phyloP scores from a whole-genome alignment of 2,113 vertebrate species.

The Amblyopsis rosae region DNA sequence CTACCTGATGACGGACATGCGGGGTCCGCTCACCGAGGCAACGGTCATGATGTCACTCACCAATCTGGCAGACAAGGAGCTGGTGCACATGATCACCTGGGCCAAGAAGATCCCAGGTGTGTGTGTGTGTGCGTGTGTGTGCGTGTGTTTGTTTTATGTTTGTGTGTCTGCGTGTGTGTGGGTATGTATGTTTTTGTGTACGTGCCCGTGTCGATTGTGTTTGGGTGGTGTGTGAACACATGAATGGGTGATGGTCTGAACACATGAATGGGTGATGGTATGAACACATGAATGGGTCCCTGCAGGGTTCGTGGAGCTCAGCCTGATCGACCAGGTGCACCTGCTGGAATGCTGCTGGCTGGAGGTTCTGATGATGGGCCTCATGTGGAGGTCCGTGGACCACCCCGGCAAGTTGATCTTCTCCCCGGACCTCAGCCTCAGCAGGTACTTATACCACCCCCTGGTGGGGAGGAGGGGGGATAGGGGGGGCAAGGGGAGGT shows the following conservation, averaged over 20 bases:
- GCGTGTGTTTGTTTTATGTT: constrained; percentile 6
- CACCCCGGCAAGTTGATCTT: constrained; percentile 97
- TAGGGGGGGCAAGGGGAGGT: too few relatives aligned
- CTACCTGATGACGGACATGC: constrained; percentile 84
- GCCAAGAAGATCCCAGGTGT: constrained; percentile 96
- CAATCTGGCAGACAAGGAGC: constrained; percentile 92
- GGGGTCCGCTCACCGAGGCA: constrained; percentile 87
- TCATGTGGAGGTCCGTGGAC: constrained; percentile 97
- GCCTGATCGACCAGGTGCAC: constrained; percentile 91
- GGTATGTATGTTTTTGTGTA: neutral
- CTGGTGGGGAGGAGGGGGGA: neutral
- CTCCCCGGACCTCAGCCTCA: constrained; percentile 91
- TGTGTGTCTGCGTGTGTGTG: constrained; percentile 2
- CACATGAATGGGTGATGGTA: too few relatives aligned
- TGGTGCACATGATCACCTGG: constrained; percentile 98
- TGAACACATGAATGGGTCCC: neutral
- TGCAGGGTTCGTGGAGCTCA: constrained; percentile 91
- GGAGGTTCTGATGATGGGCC: constrained; percentile 95
- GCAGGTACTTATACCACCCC: constrained; percentile 78
- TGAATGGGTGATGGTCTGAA: too few relatives aligned
- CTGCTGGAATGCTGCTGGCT: constrained; percentile 97
- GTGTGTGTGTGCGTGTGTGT: constrained; percentile 18
- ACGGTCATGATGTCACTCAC: constrained; percentile 97
- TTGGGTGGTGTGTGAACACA: neutral
- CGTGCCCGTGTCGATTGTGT: too few relatives aligned